Evolutionary conservation across 2,113 vertebrate species (phyloP).

Genomic region (Excalfactoria chinensis): DNA sequence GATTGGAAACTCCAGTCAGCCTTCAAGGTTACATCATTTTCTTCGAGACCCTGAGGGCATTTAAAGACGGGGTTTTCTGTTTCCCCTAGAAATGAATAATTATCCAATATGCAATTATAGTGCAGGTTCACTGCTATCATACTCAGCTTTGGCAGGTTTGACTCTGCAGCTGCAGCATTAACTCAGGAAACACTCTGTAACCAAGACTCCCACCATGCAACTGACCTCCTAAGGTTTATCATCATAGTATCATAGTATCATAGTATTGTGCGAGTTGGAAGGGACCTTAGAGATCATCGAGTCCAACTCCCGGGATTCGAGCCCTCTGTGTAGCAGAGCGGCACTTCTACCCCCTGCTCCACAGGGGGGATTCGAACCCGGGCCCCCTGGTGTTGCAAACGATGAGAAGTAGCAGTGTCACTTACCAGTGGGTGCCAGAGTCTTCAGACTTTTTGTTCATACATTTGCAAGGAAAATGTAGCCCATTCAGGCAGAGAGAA

Average conservation of each 20-base stretch:
- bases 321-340: too few species aligned
- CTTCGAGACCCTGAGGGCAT: background rate
- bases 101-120: background rate
- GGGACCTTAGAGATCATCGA: too few species aligned
- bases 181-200: background rate
- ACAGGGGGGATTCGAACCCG: too few species aligned
- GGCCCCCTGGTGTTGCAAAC: too few species aligned
- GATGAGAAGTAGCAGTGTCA: background rate
- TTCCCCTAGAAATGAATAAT: conserved; percentile 19
- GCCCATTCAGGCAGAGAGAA: background rate
- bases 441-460: background rate
- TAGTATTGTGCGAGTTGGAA: too few species aligned
- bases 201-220: background rate
- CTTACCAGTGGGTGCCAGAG: background rate
- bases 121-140: background rate
- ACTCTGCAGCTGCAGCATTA: conserved; percentile 52
- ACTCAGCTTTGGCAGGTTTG: conserved; percentile 36
- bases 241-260: too few species aligned
- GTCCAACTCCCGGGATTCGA: too few species aligned
- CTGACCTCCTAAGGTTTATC: conserved; percentile 35
- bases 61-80: conserved; percentile 7
- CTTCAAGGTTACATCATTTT: background rate
- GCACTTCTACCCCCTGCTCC: too few species aligned
- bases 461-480: background rate
- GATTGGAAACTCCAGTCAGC: background rate